Percentiles rank a stretch among this genome's conserved stretches.
Evolutionary conservation across 2,113 vertebrate genomes (phyloP).

Genomic region (Brachyhypopomus occidentalis): DNA sequence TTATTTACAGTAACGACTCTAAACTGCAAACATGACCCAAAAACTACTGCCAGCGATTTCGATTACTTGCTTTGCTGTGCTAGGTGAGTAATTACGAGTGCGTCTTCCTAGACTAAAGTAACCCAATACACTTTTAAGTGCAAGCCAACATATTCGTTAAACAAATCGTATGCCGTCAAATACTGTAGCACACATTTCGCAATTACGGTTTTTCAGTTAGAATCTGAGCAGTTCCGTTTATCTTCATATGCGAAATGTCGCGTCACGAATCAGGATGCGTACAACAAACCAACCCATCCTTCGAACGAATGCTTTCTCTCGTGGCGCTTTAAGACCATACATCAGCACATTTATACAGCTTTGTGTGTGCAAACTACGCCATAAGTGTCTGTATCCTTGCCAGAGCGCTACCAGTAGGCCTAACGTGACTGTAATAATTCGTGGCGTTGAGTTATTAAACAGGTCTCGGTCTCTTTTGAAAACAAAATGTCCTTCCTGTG

Average conservation of each 20-base stretch:
- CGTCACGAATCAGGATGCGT: no score
- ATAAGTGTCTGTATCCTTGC: constrained; percentile 18
- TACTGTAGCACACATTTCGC: no score
- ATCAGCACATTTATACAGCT: not conserved
- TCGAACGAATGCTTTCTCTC: no score
- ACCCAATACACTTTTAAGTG: no score
- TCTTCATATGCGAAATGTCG: no score
- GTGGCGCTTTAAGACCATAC: no score
- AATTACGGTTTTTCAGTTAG: no score
- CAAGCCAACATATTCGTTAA: no score
- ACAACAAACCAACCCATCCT: no score
- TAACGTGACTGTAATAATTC: not conserved
- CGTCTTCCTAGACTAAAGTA: no score
- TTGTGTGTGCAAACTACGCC: constrained; percentile 22
- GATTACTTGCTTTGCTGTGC: constrained; percentile 51
- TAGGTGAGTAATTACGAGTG: constrained; percentile 64
- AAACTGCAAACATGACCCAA: constrained; percentile 59
- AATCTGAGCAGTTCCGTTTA: no score
- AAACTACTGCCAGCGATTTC: constrained; percentile 7
- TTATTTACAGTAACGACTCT: constrained; percentile 19
- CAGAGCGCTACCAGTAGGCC: constrained; percentile 3
- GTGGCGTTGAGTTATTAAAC: not conserved
- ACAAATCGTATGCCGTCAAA: no score
- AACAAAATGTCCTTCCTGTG: not conserved
- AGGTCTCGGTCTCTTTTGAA: not conserved